A percentile compares a stretch with the other conserved stretches of the same genome.
Conservation (phyloP, 2,888 invertebrate species). For the Selenia dentaria region DNA sequence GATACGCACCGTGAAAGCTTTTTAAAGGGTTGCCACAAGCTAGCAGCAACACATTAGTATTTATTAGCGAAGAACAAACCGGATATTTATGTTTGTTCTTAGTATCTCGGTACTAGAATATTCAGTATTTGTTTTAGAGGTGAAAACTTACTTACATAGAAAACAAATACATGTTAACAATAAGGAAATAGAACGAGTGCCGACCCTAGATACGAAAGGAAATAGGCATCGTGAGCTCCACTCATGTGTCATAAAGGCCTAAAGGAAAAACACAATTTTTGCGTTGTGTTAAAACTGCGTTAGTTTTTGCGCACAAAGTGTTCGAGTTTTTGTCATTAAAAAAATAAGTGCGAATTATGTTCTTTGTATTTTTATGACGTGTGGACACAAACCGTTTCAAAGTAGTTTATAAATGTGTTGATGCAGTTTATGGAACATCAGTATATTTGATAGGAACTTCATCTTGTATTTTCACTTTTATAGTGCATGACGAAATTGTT, state of each 20-base stretch:
- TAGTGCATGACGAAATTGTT: too few relatives aligned
- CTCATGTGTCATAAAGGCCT: slow-evolving; percentile 16
- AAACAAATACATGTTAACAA: neutral
- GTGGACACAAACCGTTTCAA: too few relatives aligned
- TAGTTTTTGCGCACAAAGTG: slow-evolving; percentile 6
- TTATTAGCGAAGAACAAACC: too few relatives aligned
- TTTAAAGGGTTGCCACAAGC: slow-evolving; percentile 4
- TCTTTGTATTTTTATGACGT: too few relatives aligned
- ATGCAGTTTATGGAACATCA: too few relatives aligned
- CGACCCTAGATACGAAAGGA: slow-evolving; percentile 12
- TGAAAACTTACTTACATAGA: too few relatives aligned
- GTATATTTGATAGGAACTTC: too few relatives aligned
- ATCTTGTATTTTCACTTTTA: too few relatives aligned
- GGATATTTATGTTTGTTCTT: too few relatives aligned
- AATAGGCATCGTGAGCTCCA: slow-evolving; percentile 8
- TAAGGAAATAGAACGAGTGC: neutral
- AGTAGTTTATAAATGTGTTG: too few relatives aligned
- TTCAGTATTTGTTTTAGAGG: too few relatives aligned
- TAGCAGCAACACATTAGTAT: neutral
- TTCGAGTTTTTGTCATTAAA: slow-evolving; percentile 3
- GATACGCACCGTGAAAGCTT: slow-evolving; percentile 15
- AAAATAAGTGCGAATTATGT: neutral
- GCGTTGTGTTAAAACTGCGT: slow-evolving; percentile 10
- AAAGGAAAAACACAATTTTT: slow-evolving; percentile 31
- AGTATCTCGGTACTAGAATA: too few relatives aligned